Percentiles rank a stretch among this genome's conserved stretches.
Conservation (phyloP, 2,113 vertebrate genomes). For the Cololabis saira region DNA sequence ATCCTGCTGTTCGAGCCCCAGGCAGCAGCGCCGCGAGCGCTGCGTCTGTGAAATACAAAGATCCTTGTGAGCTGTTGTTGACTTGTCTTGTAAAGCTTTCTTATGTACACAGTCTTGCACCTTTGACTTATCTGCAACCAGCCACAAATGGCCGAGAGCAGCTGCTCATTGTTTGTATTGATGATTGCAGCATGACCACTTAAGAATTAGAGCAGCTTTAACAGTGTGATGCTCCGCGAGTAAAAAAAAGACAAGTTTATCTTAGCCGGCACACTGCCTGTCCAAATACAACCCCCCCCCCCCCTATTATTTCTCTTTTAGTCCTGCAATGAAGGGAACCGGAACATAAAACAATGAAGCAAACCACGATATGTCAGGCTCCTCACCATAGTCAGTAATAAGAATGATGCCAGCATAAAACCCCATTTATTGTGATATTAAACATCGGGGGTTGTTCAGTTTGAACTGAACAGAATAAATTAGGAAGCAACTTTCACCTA, state of each 20-base stretch:
- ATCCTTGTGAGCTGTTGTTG: not conserved
- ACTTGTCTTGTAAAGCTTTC: constrained; percentile 2
- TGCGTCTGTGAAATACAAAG: not conserved
- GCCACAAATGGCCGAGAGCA: constrained; percentile 16
- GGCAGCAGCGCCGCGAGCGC: not conserved
- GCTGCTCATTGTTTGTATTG: constrained; percentile 1
- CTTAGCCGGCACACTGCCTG: not conserved
- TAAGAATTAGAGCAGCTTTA: constrained; percentile 12
- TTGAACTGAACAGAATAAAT: too few relatives aligned
- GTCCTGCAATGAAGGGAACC: not conserved
- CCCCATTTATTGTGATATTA: not conserved
- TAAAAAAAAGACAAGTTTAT: not conserved
- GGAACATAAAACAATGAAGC: not conserved
- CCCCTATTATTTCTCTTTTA: constrained; percentile 6
- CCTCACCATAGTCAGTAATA: not conserved
- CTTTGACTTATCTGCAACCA: constrained; percentile 15
- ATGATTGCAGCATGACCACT: constrained; percentile 31
- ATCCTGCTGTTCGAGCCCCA: not conserved
- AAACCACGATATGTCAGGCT: not conserved
- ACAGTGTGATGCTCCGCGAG: not conserved
- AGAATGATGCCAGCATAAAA: not conserved
- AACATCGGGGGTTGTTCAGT: not conserved
- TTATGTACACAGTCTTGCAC: not conserved
- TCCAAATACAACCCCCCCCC: constrained; percentile 7
- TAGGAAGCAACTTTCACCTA: too few relatives aligned